Conservation (phyloP, 1,140 invertebrate genomes). For the Aphaenogaster floridana region DNA sequence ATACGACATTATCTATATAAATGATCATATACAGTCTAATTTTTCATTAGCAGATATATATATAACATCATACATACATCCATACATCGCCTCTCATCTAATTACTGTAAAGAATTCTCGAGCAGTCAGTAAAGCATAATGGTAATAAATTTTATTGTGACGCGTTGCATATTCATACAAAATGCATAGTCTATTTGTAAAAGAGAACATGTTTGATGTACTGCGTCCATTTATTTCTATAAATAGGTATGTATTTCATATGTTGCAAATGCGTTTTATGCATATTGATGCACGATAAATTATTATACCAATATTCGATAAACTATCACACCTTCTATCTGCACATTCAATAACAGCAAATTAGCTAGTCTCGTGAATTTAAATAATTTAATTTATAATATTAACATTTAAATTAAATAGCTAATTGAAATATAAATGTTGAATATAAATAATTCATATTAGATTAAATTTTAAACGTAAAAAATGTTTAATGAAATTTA, state of each 20-base stretch:
- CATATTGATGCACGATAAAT: slow-evolving; percentile 6
- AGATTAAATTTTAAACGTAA: not conserved
- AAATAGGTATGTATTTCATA: not conserved
- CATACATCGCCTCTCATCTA: not conserved
- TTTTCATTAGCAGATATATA: not conserved
- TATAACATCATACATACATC: not conserved
- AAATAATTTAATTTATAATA: slow-evolving; percentile 4
- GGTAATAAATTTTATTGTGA: slow-evolving; percentile 20
- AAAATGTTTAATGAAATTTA: not conserved
- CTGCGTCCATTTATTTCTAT: not conserved
- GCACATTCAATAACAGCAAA: not conserved
- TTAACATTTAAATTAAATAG: not conserved
- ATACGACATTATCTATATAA: not conserved
- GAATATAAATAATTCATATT: not conserved
- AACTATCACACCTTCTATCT: not conserved
- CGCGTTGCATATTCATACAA: not conserved
- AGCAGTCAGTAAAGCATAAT: not conserved
- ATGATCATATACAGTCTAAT: not conserved
- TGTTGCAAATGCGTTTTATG: slow-evolving; percentile 14
- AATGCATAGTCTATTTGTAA: slow-evolving; percentile 19
- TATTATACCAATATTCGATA: not conserved
- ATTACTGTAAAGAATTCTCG: not conserved
- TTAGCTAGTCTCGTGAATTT: not conserved
- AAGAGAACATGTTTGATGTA: slow-evolving; percentile 7
- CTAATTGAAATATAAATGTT: not conserved